Evolutionary conservation across 1,140 invertebrate genomes (phyloP).

Genomic region (Uloborus diversus): DNA sequence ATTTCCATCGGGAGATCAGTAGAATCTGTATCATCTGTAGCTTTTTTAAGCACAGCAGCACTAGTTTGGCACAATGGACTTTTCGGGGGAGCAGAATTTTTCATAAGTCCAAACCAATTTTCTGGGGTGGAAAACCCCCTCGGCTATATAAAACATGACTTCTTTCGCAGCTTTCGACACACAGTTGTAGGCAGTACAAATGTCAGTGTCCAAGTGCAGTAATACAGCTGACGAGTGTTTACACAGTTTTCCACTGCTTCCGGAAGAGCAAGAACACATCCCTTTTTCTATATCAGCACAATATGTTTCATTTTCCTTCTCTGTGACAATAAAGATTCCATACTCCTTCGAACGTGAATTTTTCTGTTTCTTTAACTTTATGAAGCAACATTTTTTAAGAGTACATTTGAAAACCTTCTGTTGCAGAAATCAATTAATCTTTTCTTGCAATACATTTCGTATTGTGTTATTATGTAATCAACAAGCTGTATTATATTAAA

Average conservation of each 20-base stretch:
- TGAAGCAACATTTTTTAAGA: background rate
- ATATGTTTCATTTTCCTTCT: background rate
- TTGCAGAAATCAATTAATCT: background rate
- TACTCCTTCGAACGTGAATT: background rate
- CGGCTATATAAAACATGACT: too few relatives aligned
- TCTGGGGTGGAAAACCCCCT: too few relatives aligned
- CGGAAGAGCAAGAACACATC: background rate
- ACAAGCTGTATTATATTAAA: background rate
- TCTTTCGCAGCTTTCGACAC: too few relatives aligned
- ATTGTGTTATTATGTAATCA: background rate
- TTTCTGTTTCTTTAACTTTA: background rate
- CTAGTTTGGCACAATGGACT: too few relatives aligned
- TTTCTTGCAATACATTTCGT: background rate
- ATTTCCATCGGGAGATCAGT: too few relatives aligned
- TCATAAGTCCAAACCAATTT: too few relatives aligned
- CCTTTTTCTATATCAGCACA: background rate
- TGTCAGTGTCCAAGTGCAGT: background rate
- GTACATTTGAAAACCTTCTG: background rate
- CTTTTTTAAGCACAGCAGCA: too few relatives aligned
- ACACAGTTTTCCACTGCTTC: background rate
- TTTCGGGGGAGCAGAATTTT: too few relatives aligned
- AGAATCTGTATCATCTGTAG: too few relatives aligned
- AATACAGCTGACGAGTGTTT: background rate
- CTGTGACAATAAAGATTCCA: background rate
- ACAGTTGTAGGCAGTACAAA: too few relatives aligned